Conservation (phyloP, 2,888 invertebrate genomes). For the Alviniconcha strummeri region DNA sequence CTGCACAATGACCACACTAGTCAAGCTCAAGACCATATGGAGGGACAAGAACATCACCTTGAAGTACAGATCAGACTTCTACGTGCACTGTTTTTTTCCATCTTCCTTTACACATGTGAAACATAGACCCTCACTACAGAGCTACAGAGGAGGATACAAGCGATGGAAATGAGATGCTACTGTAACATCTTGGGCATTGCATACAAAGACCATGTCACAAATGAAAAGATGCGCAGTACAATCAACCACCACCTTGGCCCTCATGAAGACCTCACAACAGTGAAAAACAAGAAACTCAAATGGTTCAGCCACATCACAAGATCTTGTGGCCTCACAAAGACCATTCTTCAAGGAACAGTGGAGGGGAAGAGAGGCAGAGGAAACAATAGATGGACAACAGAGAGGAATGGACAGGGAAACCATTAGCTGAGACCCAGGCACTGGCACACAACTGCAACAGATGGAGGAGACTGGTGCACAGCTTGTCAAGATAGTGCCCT, state of each 20-base stretch:
- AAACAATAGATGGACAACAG: too few species aligned
- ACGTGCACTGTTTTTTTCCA: not conserved
- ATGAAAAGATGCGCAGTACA: not conserved
- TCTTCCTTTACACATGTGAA: not conserved
- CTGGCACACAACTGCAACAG: too few species aligned
- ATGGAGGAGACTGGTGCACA: too few species aligned
- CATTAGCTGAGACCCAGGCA: too few species aligned
- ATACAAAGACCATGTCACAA: not conserved
- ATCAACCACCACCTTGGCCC: not conserved
- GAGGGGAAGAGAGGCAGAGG: not conserved
- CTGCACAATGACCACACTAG: not conserved
- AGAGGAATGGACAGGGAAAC: too few species aligned
- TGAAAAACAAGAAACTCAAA: not conserved
- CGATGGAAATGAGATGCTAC: slow-evolving; percentile 7
- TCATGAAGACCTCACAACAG: not conserved
- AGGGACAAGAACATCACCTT: not conserved
- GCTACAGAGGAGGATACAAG: not conserved
- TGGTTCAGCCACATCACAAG: not conserved
- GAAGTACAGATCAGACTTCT: not conserved
- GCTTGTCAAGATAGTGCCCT: too few species aligned
- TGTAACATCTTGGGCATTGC: not conserved
- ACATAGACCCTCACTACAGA: not conserved
- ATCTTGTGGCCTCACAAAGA: not conserved
- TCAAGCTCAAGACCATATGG: not conserved
- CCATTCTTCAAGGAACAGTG: not conserved